Conservation (phyloP, 2,113 vertebrate species). For the Aspidoscelis tigris region DNA sequence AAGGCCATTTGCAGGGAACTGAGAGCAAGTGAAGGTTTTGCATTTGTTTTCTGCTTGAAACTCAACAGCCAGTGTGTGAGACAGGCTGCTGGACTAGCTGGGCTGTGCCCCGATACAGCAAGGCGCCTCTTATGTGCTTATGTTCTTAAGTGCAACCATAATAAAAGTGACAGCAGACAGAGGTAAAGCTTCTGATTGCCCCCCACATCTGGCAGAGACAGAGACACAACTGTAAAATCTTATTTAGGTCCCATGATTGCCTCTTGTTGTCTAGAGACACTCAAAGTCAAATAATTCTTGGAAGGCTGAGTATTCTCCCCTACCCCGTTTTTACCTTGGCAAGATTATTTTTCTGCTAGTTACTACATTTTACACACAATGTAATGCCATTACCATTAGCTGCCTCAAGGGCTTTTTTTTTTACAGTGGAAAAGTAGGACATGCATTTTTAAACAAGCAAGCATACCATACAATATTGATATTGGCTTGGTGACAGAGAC, state of each 20-base stretch:
- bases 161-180: too few relatives aligned
- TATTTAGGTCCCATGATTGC: too few relatives aligned
- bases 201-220: not conserved
- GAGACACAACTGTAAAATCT: too few relatives aligned
- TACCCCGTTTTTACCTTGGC: not conserved
- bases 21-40: too few relatives aligned
- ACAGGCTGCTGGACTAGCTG: too few relatives aligned
- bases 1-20: too few relatives aligned
- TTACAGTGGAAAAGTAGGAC: not conserved
- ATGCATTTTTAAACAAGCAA: conserved; percentile 15
- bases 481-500: not conserved
- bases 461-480: not conserved
- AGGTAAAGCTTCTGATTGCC: too few relatives aligned
- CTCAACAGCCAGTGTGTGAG: too few relatives aligned
- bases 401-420: not conserved
- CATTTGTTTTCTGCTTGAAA: too few relatives aligned
- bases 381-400: not conserved
- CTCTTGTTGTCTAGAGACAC: not conserved
- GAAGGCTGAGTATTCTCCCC: not conserved
- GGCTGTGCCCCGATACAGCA: too few relatives aligned
- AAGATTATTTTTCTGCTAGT: not conserved
- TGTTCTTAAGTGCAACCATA: too few relatives aligned
- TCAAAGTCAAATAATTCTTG: not conserved
- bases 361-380: not conserved
- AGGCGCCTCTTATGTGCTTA: too few relatives aligned